Evolutionary conservation across 2,113 vertebrate species (phyloP).

Genomic region (Silurus meridionalis): DNA sequence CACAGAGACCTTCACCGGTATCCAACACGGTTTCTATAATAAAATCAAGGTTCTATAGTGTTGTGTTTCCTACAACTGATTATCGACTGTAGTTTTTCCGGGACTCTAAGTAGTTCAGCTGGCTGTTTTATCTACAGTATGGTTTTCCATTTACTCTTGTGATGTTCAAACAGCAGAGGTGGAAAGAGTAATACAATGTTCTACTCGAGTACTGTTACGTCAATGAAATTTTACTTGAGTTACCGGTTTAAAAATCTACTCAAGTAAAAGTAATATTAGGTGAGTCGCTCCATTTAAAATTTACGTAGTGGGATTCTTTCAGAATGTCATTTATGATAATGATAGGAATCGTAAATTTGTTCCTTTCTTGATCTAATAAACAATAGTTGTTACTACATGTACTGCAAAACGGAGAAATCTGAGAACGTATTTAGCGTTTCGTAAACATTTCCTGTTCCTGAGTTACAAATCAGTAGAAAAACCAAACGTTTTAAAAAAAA

Average conservation of each 20-base stretch:
- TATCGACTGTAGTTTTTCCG: not conserved
- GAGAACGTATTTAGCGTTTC: not conserved
- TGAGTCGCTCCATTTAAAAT: too few relatives aligned
- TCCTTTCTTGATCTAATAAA: not conserved
- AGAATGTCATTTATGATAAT: too few relatives aligned
- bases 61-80: not conserved
- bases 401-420: not conserved
- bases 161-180: too few relatives aligned
- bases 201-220: too few relatives aligned
- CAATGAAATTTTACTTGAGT: too few relatives aligned
- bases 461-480: not conserved
- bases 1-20: constrained; percentile 98
- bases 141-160: too few relatives aligned
- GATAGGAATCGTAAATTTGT: not conserved
- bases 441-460: not conserved
- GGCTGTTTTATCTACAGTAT: not conserved
- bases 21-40: not conserved
- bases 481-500: not conserved
- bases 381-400: not conserved
- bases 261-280: too few relatives aligned
- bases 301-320: too few relatives aligned
- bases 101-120: not conserved
- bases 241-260: too few relatives aligned
- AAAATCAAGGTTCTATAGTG: not conserved
- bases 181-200: too few relatives aligned